A percentile compares a stretch with the other conserved stretches of the same genome.
Evolutionary conservation across 2,797 vertebrate species (phyloP).

Genomic region (Zonotrichia albicollis): DNA sequence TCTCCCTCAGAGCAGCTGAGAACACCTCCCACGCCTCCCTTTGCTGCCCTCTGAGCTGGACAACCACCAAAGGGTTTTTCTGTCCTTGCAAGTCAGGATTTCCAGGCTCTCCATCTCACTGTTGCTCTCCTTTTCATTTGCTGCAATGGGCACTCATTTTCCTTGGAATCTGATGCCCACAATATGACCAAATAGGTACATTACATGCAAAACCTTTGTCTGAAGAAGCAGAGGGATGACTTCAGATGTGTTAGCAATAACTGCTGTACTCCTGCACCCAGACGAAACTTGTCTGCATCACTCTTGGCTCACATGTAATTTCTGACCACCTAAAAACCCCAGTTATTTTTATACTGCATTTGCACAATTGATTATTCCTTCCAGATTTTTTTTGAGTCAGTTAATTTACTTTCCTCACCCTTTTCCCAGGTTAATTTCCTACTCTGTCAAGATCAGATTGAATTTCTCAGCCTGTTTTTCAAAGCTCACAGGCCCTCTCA

Average conservation of each 20-base stretch:
- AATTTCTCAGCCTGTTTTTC: background rate
- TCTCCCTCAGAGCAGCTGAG: background rate
- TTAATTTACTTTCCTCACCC: background rate
- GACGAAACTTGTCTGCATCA: background rate
- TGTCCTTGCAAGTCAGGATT: background rate
- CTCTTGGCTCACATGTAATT: background rate
- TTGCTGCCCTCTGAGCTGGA: background rate
- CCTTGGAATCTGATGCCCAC: background rate
- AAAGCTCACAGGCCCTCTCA: background rate
- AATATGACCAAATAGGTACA: background rate
- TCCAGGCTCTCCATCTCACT: background rate
- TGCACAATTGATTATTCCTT: background rate
- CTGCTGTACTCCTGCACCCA: background rate
- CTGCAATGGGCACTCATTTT: background rate
- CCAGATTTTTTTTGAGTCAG: background rate
- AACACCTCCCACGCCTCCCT: background rate
- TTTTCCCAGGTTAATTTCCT: background rate
- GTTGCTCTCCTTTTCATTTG: background rate
- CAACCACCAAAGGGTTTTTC: fast-evolving
- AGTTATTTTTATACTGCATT: background rate
- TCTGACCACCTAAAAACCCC: background rate
- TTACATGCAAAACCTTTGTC: background rate
- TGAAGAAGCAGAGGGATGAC: background rate
- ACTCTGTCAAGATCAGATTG: background rate
- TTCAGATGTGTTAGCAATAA: background rate